Base-by-base conservation (phyloP, 2,888 invertebrate species). In the Muschampia plurimacula region DNA sequence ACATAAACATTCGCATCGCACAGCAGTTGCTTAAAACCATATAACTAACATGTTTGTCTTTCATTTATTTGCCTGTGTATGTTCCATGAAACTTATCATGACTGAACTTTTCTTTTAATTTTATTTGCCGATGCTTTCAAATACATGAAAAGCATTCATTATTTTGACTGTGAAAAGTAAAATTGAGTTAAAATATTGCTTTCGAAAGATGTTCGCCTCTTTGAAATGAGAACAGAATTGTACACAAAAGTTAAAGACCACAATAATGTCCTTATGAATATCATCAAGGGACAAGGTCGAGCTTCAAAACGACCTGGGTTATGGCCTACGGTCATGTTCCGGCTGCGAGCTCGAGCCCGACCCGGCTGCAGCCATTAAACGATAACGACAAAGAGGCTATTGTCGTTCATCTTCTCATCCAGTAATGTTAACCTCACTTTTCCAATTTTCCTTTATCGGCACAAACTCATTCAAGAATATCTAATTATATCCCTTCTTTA, bases 181-280 rank as follows among this genome's bases (percentile, higher is more conserved):
- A 66, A n/a, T 64, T 59, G 36, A 22, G 12, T 9, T 67, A 52
- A 52, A 62, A 36, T 55, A 13, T 67, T n/a, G 28, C 32, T 62
- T 52, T 63, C 12, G 52, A 41, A 36, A 22, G 12, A 39, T 67
- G 60, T 67, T 67, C 59, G 55, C 49, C 66, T 44, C 60, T 73
- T 66, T 49, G 36, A 72, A 73, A 65, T 15, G 44, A 39, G 36
- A 72, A 22, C 22, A 55, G 22, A 39, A 60, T n/a, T 59, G 73
- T 64, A 57, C 70, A 70, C 69, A 68, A 74, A 78, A 69, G 82
- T 83, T 83, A 80, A 84, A 84, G 82, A 82, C 77, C 78, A 82
- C 82, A 86, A 85, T 87, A 89, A 89, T 86, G 86, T 76, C 82
- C 83, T 87, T 88, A 88, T 83, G 81, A 82, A 82, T 74, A 81